Percentiles rank a stretch among this genome's conserved stretches.
These are phyloP conservation scores for Peucedramus taeniatus DNA, from an alignment of 2,113 vertebrate genomes.

Conservation along the genomic window DNA sequence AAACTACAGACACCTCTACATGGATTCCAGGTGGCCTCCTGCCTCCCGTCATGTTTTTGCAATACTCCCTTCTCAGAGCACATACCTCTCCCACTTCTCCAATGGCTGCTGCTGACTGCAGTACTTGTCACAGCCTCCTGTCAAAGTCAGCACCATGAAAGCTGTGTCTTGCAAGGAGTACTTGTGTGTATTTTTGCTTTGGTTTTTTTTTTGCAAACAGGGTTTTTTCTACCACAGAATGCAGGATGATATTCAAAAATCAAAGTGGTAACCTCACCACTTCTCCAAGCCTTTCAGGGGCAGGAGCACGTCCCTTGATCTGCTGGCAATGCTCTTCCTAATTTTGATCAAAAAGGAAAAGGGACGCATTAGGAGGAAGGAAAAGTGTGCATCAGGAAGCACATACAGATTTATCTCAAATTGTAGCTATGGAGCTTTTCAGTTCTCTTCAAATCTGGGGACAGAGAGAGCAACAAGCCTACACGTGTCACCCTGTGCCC, in stretches of 20 bases:
- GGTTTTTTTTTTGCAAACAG: background rate
- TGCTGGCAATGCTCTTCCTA: background rate
- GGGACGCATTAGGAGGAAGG: background rate
- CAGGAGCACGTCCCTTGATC: background rate
- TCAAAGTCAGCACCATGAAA: background rate
- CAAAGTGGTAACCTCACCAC: background rate
- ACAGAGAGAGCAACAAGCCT: background rate
- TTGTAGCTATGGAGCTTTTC: background rate
- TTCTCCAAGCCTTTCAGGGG: background rate
- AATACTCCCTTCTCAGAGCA: background rate
- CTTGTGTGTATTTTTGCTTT: background rate
- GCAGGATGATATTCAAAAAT: background rate
- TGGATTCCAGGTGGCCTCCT: background rate
- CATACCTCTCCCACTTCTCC: background rate
- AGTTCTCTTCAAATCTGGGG: background rate
- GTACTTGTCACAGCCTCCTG: background rate
- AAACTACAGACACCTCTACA: background rate
- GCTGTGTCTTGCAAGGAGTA: background rate
- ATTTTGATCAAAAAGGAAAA: background rate
- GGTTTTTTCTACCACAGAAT: background rate
- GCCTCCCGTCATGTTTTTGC: background rate
- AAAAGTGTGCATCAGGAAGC: background rate
- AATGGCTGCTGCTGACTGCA: background rate
- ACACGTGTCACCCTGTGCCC: background rate
- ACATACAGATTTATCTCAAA: background rate